Base-by-base conservation (phyloP, 2,113 vertebrate species). In the Apus apus region DNA sequence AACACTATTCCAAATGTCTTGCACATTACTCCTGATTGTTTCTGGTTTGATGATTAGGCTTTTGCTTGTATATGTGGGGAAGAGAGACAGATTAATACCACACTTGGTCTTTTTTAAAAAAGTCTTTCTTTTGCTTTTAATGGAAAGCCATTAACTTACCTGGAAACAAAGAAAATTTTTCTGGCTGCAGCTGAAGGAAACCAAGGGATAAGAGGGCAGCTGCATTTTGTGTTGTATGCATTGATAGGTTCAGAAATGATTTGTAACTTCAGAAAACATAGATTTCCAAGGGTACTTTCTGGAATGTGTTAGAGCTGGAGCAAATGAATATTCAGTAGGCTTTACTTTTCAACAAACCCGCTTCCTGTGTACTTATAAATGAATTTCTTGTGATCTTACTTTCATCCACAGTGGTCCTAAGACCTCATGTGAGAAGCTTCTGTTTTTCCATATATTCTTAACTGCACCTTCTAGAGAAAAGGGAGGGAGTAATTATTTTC, bases 281-380 rank as follows among this genome's bases (percentile, higher is more conserved):
- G 67, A 92, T 72, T 96, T 96, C 66, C 70, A 51, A 76, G 58
- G 8, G 11, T 79, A 48, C 67, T 88, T 94, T 79, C 82, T 78
- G 78, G 26, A 85, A 19, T 1, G 0, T 53, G 20, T 65, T 79
- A 90, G 62, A 90, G 15, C 66, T 75, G 27, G 19, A 64, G 53
- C 38, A 86, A 84, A 68, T 82, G 78, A 90, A 83, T 83, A 90
- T 68, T 88, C 64, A 83, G 25, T 43, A 78, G 46, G 30, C 36
- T 89, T 78, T 89, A 53, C 8, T 89, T 94, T 94, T 56, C 22
- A 83, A 60, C 27, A 72, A 62, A n/a, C 12, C 38, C 30, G 18
- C 74, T 83, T 86, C 15, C 36, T 50, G 4, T 62, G 10, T 34
- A 50, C 34, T 66, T 90, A 27, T 18, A 84, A 72, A 83, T 73